Base-by-base conservation (phyloP, 2,113 vertebrate genomes). In the Melanerpes aurifrons region DNA sequence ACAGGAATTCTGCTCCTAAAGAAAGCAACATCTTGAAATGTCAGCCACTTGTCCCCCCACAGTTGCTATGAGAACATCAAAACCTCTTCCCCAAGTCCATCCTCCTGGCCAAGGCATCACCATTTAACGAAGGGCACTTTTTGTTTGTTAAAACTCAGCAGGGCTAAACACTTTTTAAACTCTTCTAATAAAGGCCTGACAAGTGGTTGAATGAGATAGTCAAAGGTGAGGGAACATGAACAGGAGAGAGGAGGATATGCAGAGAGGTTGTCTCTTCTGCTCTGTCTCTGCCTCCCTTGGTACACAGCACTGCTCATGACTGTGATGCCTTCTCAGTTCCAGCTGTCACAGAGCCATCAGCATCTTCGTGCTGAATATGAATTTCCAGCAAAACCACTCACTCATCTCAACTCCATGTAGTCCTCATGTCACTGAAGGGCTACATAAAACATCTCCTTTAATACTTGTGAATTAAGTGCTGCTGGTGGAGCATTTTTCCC, bases 311-410 rank as follows among this genome's bases (percentile, higher is more conserved):
- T 56, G 18, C 45, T 81, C 54, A 21, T 58, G 31, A 91, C 89
- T 82, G 58, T 47, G 69, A 82, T 77, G 92, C 48, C 11, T 50
- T 74, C 28, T 75, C 62, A 92, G 81, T 80, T 92, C 73, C 82
- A 93, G 9, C 69, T 95, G 87, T 68, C 93, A 92, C 4, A 3
- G 37, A 91, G 12, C 37, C 1, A 0, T 89, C 87, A 72, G 18
- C 43, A 53, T 40, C 75, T 91, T 74, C 5, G 1, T 86, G 64
- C 24, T 87, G 85, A 86, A 91, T 66, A 45, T 8, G 45, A 92
- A 94, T 94, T 86, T 86, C 61, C 62, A 81, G 32, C 72, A 89
- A 87, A 92, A 94, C 25, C 31, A 68, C 61, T 93, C 89, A 45
- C 75, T 94, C 47, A 61, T 89, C 78, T 82, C 57, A 80, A 29